These are phyloP conservation scores for Epinotia brunnichana DNA, from an alignment of 2,888 invertebrate species.

Conservation along the genomic window DNA sequence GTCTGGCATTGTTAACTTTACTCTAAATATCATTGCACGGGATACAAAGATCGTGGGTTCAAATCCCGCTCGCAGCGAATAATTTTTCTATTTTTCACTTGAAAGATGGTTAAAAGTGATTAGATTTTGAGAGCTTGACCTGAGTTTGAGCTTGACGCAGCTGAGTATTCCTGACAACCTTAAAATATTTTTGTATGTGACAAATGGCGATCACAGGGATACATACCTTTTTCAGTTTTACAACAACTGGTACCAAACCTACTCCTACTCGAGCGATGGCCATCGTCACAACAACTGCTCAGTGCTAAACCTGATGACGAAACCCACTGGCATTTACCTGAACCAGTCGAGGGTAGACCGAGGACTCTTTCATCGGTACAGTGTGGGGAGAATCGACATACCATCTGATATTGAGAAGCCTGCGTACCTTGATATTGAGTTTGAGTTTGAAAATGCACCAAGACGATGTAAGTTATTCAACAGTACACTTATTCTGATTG, in stretches of 20 bases:
- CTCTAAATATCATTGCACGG: too few relatives aligned
- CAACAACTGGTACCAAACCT: slow-evolving; percentile 71
- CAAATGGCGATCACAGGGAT: too few relatives aligned
- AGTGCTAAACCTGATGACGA: slow-evolving; percentile 59
- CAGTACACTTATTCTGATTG: too few relatives aligned
- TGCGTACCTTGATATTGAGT: slow-evolving; percentile 61
- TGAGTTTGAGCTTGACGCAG: too few relatives aligned
- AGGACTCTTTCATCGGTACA: slow-evolving; percentile 69
- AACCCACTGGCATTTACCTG: slow-evolving; percentile 60
- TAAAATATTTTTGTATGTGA: too few relatives aligned
- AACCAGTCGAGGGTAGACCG: slow-evolving; percentile 71
- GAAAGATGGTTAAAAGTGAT: too few relatives aligned
- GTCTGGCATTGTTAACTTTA: too few relatives aligned
- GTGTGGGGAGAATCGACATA: slow-evolving; percentile 60
- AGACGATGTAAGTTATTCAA: slow-evolving; percentile 64
- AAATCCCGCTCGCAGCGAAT: too few relatives aligned
- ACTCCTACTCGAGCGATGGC: slow-evolving; percentile 69
- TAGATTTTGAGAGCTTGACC: too few relatives aligned
- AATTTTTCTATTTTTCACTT: too few relatives aligned
- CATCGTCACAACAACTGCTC: slow-evolving; percentile 69
- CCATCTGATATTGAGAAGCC: slow-evolving; percentile 57
- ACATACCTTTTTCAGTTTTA: slow-evolving; percentile 62
- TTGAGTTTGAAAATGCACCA: slow-evolving; percentile 64
- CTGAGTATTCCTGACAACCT: too few relatives aligned
- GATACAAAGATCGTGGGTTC: too few relatives aligned